Percentiles rank a stretch among this genome's conserved stretches.
These are phyloP conservation scores for Threskiornis aethiopicus DNA, from an alignment of 2,797 vertebrate species.

Conservation along the genomic window DNA sequence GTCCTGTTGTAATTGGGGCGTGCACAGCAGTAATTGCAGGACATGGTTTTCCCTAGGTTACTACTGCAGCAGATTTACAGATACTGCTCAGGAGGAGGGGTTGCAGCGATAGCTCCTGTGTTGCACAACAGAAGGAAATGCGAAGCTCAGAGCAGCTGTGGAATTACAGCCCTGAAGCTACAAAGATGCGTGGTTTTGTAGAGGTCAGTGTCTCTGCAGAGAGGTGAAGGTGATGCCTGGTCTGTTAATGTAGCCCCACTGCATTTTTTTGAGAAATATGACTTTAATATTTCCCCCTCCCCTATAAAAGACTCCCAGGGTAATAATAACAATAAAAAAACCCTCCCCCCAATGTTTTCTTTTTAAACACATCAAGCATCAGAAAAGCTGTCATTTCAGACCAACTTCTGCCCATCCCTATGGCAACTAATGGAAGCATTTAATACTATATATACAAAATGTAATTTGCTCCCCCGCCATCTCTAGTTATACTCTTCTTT, in stretches of 20 bases:
- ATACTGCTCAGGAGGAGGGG: neutral
- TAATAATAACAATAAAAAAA: slow-evolving; percentile 63
- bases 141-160: neutral
- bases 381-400: slow-evolving; percentile 74
- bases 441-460: slow-evolving; percentile 72
- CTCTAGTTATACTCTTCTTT: slow-evolving; percentile 64
- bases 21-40: neutral
- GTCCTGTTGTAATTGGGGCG: neutral
- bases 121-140: neutral
- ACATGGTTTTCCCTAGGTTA: neutral
- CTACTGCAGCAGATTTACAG: neutral
- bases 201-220: neutral
- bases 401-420: slow-evolving; percentile 78
- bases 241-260: neutral
- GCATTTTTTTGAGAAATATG: slow-evolving; percentile 22
- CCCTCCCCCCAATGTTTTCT: slow-evolving; percentile 32
- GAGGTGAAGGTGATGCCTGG: neutral
- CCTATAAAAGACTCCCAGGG: slow-evolving; percentile 12
- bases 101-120: neutral
- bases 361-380: slow-evolving; percentile 71
- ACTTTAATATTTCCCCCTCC: slow-evolving; percentile 24
- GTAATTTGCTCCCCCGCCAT: slow-evolving; percentile 49
- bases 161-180: slow-evolving; percentile 7
- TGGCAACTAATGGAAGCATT: slow-evolving; percentile 80
- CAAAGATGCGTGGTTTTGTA: neutral